These are phyloP conservation scores for Drosophila cardini DNA, from an alignment of 1,140 invertebrate genomes.

Conservation along the genomic window DNA sequence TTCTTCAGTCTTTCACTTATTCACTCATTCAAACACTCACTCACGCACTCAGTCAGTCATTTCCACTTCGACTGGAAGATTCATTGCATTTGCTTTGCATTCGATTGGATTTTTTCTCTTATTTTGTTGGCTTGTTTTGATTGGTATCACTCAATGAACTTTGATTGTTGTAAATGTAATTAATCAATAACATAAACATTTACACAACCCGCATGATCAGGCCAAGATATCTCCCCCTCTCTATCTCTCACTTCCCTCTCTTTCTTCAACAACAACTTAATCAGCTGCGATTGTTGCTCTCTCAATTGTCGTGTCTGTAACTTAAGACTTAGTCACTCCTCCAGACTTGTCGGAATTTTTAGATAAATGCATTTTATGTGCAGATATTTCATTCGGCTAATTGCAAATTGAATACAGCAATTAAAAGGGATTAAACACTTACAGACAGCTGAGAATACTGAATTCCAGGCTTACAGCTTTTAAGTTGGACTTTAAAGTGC, in stretches of 20 bases:
- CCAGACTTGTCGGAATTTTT: not conserved
- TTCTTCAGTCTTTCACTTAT: constrained; percentile 65
- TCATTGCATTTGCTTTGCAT: constrained; percentile 61
- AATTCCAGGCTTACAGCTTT: not conserved
- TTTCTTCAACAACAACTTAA: constrained; percentile 53
- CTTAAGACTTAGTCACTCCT: constrained; percentile 8
- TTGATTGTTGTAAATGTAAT: constrained; percentile 83
- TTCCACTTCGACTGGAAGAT: constrained; percentile 61
- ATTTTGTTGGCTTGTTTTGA: constrained; percentile 63
- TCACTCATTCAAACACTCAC: constrained; percentile 36
- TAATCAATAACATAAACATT: constrained; percentile 81
- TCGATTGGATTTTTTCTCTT: constrained; percentile 19
- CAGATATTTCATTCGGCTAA: constrained; percentile 6
- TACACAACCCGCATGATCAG: constrained; percentile 55
- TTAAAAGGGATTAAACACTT: constrained; percentile 1
- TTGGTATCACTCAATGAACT: constrained; percentile 80
- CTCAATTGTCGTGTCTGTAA: not conserved
- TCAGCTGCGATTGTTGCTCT: constrained; percentile 61
- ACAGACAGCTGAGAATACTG: not conserved
- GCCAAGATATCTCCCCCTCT: not conserved
- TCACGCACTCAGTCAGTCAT: constrained; percentile 43
- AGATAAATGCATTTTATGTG: constrained; percentile 9
- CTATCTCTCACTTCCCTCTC: not conserved
- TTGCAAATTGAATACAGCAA: constrained; percentile 6
- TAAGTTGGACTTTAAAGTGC: not conserved